Percentiles rank a stretch among this genome's conserved stretches.
Evolutionary conservation across 2,888 invertebrate genomes (phyloP).

Genomic region (Protula sp.): DNA sequence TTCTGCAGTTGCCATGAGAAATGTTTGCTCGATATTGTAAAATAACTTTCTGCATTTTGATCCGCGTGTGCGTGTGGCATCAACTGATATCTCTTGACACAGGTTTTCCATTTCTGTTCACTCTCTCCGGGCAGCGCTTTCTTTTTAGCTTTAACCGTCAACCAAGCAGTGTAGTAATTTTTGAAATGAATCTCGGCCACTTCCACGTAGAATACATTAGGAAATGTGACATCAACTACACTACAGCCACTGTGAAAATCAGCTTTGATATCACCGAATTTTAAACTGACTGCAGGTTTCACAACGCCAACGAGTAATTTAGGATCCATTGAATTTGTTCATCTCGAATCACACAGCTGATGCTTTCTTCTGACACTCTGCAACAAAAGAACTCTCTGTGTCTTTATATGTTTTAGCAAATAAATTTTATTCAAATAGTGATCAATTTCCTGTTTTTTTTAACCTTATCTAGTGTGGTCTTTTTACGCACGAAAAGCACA

Average conservation of each 20-base stretch:
- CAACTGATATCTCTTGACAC: constrained; percentile 33
- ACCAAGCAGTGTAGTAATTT: constrained; percentile 43
- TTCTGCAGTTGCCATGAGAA: constrained; percentile 34
- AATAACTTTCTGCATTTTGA: constrained; percentile 39
- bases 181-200: constrained; percentile 48
- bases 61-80: constrained; percentile 49
- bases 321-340: too few species aligned
- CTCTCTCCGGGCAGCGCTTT: constrained; percentile 7
- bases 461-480: too few species aligned
- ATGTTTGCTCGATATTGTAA: constrained; percentile 39
- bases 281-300: constrained; percentile 35
- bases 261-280: constrained; percentile 32
- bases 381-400: too few species aligned
- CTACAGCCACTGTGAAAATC: constrained; percentile 43
- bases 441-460: too few species aligned
- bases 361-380: too few species aligned
- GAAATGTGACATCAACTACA: constrained; percentile 44
- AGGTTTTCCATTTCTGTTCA: constrained; percentile 39
- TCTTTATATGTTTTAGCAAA: too few species aligned
- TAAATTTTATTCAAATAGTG: too few species aligned
- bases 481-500: too few species aligned
- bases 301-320: constrained; percentile 35
- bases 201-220: constrained; percentile 44
- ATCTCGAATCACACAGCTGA: too few species aligned
- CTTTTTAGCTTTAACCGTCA: constrained; percentile 28